Base-by-base conservation (phyloP, 1,140 invertebrate genomes). In the Mactra quadrangularis region DNA sequence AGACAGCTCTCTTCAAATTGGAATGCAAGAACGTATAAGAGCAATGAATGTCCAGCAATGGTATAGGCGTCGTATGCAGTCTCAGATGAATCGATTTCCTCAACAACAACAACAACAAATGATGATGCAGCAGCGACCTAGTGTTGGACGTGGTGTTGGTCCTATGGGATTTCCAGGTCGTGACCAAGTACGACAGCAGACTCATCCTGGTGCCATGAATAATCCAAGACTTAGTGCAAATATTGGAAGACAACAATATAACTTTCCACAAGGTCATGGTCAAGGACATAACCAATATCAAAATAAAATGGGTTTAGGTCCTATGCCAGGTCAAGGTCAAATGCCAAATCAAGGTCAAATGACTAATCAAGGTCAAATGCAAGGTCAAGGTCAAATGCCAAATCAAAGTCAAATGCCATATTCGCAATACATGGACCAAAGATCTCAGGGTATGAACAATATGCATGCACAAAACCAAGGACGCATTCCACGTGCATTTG, bases 31-130 rank as follows among this genome's bases (percentile, higher is more conserved):
- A 19, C 31, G 64, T 19, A 68, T 68, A 4, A 1, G 64, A 15
- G 64, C 64, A 29, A 68, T 68, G 64, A 68, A 68, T 25, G 64
- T 68, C 2, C 64, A 68, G 22, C 64, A 68, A 29, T 68, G 64
- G 64, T 68, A 68, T 27, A 68, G 64, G 27, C 64, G 64, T 29
- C 64, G 64, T 47, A 68, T 68, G 25, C 64, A 68, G 29, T 38
- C 45, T 13, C 64, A 68, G 47, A 68, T 68, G 64, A 68, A 68
- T 41, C 35, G 45, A 22, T 41, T 19, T 27, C 15, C 33, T 3
- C 22, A 31, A 15, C 64, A n/a, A 29, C 41, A 68, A 11, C 6
- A n/a, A 29, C 41, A 52, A 25, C n/a, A 3, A 15, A 2, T 3
- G 6, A 33, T 9, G n/a, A 4, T 45, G 62, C 11, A 17, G 19